phyloP scores from a whole-genome alignment of 2,888 invertebrate species.

The Notodonta dromedarius region DNA sequence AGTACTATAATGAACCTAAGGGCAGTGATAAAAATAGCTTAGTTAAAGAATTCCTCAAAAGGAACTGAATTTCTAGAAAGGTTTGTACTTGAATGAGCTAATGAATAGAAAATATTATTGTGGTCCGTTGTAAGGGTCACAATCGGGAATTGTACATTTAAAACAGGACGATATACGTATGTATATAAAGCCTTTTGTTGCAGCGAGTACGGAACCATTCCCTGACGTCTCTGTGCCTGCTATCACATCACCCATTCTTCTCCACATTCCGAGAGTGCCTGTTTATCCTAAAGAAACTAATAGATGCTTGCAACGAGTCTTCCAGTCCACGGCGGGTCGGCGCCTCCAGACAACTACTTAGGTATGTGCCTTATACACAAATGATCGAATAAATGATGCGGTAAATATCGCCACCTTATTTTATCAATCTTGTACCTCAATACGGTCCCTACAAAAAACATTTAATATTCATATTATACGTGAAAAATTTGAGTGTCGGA shows the following conservation, averaged over 20 bases:
- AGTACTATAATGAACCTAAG: no score
- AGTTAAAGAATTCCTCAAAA: no score
- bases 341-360: conserved; percentile 92
- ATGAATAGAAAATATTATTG: not conserved
- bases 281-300: conserved; percentile 96
- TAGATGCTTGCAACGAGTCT: conserved; percentile 98
- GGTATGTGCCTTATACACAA: conserved; percentile 77
- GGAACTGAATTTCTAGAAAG: no score
- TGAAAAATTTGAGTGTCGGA: no score
- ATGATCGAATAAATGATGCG: no score
- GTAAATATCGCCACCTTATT: no score
- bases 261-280: conserved; percentile 99
- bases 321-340: conserved; percentile 94
- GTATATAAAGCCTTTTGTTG: conserved; percentile 48
- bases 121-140: not conserved
- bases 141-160: not conserved
- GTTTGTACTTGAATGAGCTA: no score
- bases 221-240: conserved; percentile 97
- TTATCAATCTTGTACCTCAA: no score
- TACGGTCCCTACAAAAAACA: no score
- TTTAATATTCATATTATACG: no score
- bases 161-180: not conserved
- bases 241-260: conserved; percentile 99
- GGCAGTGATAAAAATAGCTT: no score
- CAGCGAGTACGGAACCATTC: conserved; percentile 95